phyloP scores from a whole-genome alignment of 1,140 invertebrate genomes.

The Lasaia peninsularis region DNA sequence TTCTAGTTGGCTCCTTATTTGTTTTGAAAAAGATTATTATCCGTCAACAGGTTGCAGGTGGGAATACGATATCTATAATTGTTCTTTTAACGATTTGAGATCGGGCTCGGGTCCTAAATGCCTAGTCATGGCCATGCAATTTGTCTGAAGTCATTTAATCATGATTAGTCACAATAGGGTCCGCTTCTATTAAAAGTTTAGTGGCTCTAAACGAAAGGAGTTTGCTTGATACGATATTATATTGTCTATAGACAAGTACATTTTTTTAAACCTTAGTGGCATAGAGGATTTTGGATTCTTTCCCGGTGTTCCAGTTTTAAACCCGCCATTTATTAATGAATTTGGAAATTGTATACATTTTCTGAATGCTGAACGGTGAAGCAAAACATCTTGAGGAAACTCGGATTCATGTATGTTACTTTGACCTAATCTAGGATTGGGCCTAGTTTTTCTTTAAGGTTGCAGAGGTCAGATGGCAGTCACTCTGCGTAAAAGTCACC shows the following conservation, averaged over 20 bases:
- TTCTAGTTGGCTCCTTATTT: slow-evolving; percentile 49
- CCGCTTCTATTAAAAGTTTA: slow-evolving; percentile 67
- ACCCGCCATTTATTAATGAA: too few relatives aligned
- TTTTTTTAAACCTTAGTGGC: too few relatives aligned
- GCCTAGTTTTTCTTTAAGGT: too few relatives aligned
- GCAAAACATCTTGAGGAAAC: too few relatives aligned
- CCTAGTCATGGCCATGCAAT: slow-evolving; percentile 73
- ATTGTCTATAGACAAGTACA: background rate
- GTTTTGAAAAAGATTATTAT: slow-evolving; percentile 72
- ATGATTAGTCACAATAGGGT: slow-evolving; percentile 74
- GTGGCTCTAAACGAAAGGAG: slow-evolving; percentile 50
- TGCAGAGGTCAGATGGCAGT: too few relatives aligned
- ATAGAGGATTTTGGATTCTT: too few relatives aligned
- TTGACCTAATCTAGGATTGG: too few relatives aligned
- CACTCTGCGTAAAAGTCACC: too few relatives aligned
- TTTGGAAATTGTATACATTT: too few relatives aligned
- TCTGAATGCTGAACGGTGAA: too few relatives aligned
- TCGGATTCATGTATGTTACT: too few relatives aligned
- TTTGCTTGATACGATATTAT: slow-evolving; percentile 3
- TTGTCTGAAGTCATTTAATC: slow-evolving; percentile 76
- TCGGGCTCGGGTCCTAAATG: slow-evolving; percentile 61
- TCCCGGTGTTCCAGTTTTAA: too few relatives aligned
- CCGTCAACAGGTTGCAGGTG: slow-evolving; percentile 71
- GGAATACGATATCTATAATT: slow-evolving; percentile 75
- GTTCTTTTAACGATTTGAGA: slow-evolving; percentile 75